Percentiles rank a stretch among this genome's conserved stretches.
Conservation (phyloP, 2,888 invertebrate species). For the Caprella mutica region DNA sequence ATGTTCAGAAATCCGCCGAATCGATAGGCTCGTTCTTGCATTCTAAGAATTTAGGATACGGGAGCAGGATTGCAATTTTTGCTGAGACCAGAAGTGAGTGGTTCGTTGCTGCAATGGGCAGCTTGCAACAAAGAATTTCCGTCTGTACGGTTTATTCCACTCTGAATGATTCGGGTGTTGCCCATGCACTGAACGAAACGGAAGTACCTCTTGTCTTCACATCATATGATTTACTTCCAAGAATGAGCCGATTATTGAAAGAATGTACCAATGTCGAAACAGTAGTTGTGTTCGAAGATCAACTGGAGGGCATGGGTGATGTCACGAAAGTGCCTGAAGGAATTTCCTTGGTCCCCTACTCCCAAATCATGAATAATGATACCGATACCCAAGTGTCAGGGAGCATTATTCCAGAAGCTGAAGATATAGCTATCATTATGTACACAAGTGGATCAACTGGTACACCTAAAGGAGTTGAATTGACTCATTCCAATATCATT, state of each 20-base stretch:
- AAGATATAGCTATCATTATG: conserved; percentile 91
- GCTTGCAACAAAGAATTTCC: conserved; percentile 84
- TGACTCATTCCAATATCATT: conserved; percentile 70
- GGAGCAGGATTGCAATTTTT: conserved; percentile 71
- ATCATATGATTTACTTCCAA: conserved; percentile 77
- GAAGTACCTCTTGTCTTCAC: conserved; percentile 82
- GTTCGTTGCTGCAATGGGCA: conserved; percentile 91
- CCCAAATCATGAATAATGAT: neutral
- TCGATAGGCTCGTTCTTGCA: conserved; percentile 74
- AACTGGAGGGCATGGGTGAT: conserved; percentile 1
- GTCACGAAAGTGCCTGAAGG: neutral
- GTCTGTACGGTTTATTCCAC: conserved; percentile 86
- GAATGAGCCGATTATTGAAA: conserved; percentile 65
- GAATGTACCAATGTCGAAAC: conserved; percentile 61
- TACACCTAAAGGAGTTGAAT: conserved; percentile 70
- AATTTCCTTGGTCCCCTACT: neutral
- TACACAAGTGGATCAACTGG: conserved; percentile 98
- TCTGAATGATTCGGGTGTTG: conserved; percentile 88
- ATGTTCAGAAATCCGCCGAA: conserved; percentile 60
- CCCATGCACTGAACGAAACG: conserved; percentile 92
- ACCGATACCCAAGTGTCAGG: neutral
- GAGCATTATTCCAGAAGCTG: conserved; percentile 34
- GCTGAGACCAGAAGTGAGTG: conserved; percentile 96
- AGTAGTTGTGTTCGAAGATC: conserved; percentile 9
- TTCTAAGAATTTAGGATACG: conserved; percentile 60